Evolutionary conservation across 2,888 invertebrate species (phyloP).

Genomic region (Apantesis nais): DNA sequence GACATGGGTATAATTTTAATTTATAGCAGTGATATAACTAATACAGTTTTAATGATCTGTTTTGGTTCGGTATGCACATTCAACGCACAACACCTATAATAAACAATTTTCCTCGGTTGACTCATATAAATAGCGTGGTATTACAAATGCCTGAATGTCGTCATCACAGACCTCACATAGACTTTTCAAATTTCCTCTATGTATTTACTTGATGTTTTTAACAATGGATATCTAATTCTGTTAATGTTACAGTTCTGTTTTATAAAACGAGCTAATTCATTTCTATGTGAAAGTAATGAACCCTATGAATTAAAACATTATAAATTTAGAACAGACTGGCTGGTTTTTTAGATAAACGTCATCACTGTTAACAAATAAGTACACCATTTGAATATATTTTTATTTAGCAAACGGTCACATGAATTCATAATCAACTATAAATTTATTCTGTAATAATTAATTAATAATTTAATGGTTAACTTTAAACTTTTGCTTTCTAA

Average conservation of each 20-base stretch:
- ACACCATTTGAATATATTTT: not conserved
- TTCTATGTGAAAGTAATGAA: not conserved
- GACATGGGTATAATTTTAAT: constrained; percentile 6
- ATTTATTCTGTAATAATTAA: no score
- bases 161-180: constrained; percentile 18
- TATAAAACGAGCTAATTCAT: not conserved
- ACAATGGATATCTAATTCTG: not conserved
- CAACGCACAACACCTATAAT: constrained; percentile 13
- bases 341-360: not conserved
- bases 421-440: not conserved
- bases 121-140: constrained; percentile 17
- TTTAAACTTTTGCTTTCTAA: no score
- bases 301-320: not conserved
- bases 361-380: not conserved
- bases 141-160: constrained; percentile 17
- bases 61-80: constrained; percentile 10
- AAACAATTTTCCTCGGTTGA: constrained; percentile 24
- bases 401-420: not conserved
- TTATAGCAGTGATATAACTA: constrained; percentile 16
- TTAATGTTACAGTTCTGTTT: not conserved
- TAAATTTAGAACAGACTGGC: not conserved
- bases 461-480: no score
- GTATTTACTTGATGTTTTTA: not conserved
- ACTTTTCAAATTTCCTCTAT: not conserved
- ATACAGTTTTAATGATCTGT: constrained; percentile 18